phyloP scores from a whole-genome alignment of 2,797 vertebrate genomes.

The Sphenopsis melanotis region DNA sequence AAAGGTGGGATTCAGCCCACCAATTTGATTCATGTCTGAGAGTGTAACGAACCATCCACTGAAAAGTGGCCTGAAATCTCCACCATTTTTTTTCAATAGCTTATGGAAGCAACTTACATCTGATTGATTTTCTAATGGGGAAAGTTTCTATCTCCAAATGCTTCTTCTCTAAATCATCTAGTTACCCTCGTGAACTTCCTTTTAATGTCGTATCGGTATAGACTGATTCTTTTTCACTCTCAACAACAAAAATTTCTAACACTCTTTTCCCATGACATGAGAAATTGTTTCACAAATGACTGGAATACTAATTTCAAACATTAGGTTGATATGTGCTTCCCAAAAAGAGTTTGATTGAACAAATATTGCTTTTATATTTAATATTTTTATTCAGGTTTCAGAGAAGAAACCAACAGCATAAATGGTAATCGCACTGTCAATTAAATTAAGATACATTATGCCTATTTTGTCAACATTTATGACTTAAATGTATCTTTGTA shows the following conservation, averaged over 20 bases:
- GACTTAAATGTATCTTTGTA: neutral
- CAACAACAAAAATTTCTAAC: neutral
- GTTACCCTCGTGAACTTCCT: neutral
- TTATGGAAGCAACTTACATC: neutral
- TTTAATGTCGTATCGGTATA: neutral
- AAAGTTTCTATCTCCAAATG: neutral
- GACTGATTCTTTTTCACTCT: neutral
- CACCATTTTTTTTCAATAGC: neutral
- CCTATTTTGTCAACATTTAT: neutral
- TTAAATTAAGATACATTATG: neutral
- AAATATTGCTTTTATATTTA: conserved; percentile 22
- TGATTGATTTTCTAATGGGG: neutral
- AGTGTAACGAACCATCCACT: neutral
- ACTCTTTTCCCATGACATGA: neutral
- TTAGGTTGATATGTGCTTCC: neutral
- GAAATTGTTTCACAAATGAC: conserved; percentile 15
- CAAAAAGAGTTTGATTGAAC: conserved; percentile 4
- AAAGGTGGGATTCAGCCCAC: neutral
- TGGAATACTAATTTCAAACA: neutral
- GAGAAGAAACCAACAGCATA: neutral
- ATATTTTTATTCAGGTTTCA: conserved; percentile 13
- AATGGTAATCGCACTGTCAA: neutral
- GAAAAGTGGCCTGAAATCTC: neutral
- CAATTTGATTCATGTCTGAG: neutral
- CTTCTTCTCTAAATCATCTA: neutral